phyloP scores from a whole-genome alignment of 2,888 invertebrate species.

The Melanargia galathea region DNA sequence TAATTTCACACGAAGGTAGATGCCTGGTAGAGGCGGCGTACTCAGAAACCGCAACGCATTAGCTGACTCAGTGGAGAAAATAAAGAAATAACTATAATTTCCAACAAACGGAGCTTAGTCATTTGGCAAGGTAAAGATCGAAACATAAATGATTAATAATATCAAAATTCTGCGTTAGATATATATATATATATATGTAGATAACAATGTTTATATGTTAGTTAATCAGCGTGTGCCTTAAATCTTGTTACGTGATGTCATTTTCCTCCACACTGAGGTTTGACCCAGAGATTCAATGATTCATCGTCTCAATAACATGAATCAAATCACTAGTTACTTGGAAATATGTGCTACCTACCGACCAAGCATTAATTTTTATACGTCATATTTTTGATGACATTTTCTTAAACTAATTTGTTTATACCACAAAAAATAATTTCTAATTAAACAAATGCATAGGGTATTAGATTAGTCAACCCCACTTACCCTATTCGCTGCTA shows the following conservation, averaged over 20 bases:
- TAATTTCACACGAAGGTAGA: constrained; percentile 36
- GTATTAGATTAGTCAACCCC: constrained; percentile 30
- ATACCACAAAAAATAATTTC: background rate
- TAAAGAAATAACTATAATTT: constrained; percentile 31
- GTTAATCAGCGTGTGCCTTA: constrained; percentile 20
- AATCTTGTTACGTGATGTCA: constrained; percentile 34
- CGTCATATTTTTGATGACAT: background rate
- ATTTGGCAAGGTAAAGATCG: constrained; percentile 41
- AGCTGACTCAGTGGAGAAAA: constrained; percentile 37
- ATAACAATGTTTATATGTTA: constrained; percentile 32
- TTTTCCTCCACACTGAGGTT: constrained; percentile 37
- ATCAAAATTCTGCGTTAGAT: constrained; percentile 23
- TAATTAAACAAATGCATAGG: background rate
- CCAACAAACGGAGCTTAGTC: constrained; percentile 46
- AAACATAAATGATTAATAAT: constrained; percentile 47
- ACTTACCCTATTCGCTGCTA: constrained; percentile 48
- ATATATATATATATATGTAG: too few relatives aligned
- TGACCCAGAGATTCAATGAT: constrained; percentile 44
- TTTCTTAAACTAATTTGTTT: background rate
- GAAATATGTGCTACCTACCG: constrained; percentile 20
- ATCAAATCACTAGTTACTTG: constrained; percentile 30
- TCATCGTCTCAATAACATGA: constrained; percentile 38
- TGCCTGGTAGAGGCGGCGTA: constrained; percentile 42
- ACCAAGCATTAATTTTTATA: constrained; percentile 20
- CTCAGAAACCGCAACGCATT: constrained; percentile 46